These are phyloP conservation scores for Muntiacus muntjak DNA, from an alignment of 2,113 vertebrate species.

Conservation along the genomic window DNA sequence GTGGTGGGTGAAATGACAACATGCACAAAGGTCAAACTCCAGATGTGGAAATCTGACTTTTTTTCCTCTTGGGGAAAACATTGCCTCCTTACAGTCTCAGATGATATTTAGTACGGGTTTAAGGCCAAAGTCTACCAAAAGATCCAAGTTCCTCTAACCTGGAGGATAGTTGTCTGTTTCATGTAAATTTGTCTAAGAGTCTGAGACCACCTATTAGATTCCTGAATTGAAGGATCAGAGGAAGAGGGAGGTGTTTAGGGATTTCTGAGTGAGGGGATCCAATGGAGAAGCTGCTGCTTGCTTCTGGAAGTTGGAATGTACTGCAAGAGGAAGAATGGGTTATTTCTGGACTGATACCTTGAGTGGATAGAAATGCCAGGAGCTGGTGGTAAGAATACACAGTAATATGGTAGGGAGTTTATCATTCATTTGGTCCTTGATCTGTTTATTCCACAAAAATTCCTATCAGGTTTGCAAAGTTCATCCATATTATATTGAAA, in stretches of 20 bases:
- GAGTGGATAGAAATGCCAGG: background rate
- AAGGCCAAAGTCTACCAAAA: conserved; percentile 35
- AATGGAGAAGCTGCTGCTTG: background rate
- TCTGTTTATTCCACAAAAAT: background rate
- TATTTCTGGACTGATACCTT: background rate
- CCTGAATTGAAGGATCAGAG: background rate
- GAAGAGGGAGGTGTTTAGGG: background rate
- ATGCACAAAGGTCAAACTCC: conserved; percentile 61
- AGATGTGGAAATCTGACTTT: conserved; percentile 61
- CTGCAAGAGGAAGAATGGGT: background rate
- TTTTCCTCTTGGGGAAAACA: conserved; percentile 52
- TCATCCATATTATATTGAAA: background rate
- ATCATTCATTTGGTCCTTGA: background rate
- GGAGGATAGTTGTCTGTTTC: background rate
- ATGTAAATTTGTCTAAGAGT: background rate
- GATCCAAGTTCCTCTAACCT: background rate
- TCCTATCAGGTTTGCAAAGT: background rate
- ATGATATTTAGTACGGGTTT: conserved; percentile 24
- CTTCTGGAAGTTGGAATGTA: background rate
- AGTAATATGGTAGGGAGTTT: background rate
- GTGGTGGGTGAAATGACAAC: conserved; percentile 67
- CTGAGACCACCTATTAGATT: conserved; percentile 9
- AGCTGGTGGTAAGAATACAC: background rate
- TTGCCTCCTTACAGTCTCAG: conserved; percentile 29
- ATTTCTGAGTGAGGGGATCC: background rate